Percentiles rank a stretch among this genome's conserved stretches.
These are phyloP conservation scores for Corvus moneduloides DNA, from an alignment of 2,113 vertebrate species.

Conservation along the genomic window DNA sequence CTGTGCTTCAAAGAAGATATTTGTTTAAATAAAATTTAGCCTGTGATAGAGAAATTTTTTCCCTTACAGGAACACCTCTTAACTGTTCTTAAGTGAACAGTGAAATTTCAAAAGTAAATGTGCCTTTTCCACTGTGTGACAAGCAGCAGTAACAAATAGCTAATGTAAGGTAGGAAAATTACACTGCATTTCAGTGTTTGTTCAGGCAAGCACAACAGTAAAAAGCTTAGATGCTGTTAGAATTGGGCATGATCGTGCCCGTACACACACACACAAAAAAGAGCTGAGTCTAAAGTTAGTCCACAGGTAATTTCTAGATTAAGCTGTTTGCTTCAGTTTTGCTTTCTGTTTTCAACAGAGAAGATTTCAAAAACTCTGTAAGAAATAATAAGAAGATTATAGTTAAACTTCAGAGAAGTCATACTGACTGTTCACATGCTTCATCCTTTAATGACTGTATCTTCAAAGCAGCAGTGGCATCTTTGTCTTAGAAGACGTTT, in stretches of 20 bases:
- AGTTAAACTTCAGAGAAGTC: constrained; percentile 26
- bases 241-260: not conserved
- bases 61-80: not conserved
- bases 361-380: not conserved
- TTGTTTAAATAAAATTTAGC: not conserved
- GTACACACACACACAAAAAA: not conserved
- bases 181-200: not conserved
- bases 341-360: not conserved
- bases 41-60: not conserved
- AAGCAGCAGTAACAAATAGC: not conserved
- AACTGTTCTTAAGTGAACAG: not conserved
- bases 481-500: not conserved
- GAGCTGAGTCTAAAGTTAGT: not conserved
- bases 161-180: not conserved
- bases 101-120: not conserved
- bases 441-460: constrained; percentile 44
- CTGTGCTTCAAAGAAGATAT: not conserved
- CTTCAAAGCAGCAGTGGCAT: constrained; percentile 39
- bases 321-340: not conserved
- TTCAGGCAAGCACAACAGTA: not conserved
- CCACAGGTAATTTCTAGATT: not conserved
- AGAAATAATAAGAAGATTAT: constrained; percentile 46
- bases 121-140: not conserved
- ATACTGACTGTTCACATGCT: not conserved
- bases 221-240: not conserved